Conservation (phyloP, 2,797 vertebrate species). For the Fistularia commersonii region DNA sequence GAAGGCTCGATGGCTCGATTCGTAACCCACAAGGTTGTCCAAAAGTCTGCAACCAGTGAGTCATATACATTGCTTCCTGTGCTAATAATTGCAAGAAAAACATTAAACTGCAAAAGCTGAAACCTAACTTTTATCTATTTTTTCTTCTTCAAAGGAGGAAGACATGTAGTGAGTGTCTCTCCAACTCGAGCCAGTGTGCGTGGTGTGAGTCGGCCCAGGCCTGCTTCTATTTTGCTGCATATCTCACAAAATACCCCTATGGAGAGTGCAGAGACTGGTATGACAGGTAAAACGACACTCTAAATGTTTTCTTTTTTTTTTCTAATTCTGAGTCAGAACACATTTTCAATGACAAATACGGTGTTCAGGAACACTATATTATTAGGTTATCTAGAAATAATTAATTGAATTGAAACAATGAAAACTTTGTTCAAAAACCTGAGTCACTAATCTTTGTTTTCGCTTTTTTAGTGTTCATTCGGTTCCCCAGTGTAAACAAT, state of each 20-base stretch:
- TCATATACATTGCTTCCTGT: conserved; percentile 4
- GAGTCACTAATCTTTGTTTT: background rate
- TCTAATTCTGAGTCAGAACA: background rate
- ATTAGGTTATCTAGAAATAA: background rate
- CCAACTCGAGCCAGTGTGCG: conserved; percentile 93
- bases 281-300: conserved; percentile 76
- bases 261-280: conserved; percentile 94
- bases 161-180: conserved; percentile 86
- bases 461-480: conserved; percentile 82
- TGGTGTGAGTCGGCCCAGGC: conserved; percentile 91
- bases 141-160: conserved; percentile 71
- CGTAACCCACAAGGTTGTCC: conserved; percentile 79
- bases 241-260: conserved; percentile 89
- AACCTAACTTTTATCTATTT: background rate
- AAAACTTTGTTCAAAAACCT: background rate
- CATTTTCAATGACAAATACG: background rate
- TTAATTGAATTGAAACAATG: background rate
- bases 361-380: background rate
- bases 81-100: background rate
- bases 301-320: background rate
- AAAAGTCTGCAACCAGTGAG: conserved; percentile 89
- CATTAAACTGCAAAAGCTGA: background rate
- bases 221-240: conserved; percentile 92
- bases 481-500: conserved; percentile 86
- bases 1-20: conserved; percentile 83